These are phyloP conservation scores for Cotesia congregata DNA, from an alignment of 2,888 invertebrate species.

Conservation along the genomic window DNA sequence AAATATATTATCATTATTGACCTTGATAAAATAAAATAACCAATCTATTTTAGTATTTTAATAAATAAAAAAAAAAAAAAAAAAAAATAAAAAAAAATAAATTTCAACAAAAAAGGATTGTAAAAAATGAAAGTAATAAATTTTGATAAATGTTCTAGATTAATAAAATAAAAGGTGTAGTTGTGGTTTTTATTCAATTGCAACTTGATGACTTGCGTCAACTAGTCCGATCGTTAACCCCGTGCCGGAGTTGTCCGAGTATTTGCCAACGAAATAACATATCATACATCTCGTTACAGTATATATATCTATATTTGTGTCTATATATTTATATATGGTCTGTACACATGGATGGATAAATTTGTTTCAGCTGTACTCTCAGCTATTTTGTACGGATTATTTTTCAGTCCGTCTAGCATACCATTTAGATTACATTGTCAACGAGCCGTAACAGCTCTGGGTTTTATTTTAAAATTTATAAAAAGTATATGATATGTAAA, in stretches of 20 bases:
- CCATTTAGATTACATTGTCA: constrained; percentile 1
- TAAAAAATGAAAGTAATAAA: too few species aligned
- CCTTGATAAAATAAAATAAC: too few species aligned
- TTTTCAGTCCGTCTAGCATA: constrained; percentile 23
- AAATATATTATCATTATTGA: background rate
- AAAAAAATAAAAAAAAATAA: too few species aligned
- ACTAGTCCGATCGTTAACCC: constrained; percentile 42
- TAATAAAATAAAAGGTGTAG: background rate
- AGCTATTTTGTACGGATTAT: constrained; percentile 36
- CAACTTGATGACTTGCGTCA: constrained; percentile 32
- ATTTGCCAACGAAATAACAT: constrained; percentile 29
- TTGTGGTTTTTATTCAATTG: constrained; percentile 32
- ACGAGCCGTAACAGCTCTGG: background rate
- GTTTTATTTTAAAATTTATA: too few species aligned
- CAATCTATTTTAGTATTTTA: too few species aligned
- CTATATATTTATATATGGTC: constrained; percentile 6
- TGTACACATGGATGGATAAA: constrained; percentile 5
- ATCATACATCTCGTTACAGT: background rate
- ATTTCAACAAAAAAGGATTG: too few species aligned
- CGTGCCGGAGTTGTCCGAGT: constrained; percentile 33
- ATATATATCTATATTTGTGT: background rate
- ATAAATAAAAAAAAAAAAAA: too few species aligned
- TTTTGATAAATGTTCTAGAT: background rate
- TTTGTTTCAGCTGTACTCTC: constrained; percentile 5
- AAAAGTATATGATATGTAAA: too few species aligned